A percentile compares a stretch with the other conserved stretches of the same genome.
These are phyloP conservation scores for Lucinisca nassula DNA, from an alignment of 2,888 invertebrate species.

Conservation along the genomic window DNA sequence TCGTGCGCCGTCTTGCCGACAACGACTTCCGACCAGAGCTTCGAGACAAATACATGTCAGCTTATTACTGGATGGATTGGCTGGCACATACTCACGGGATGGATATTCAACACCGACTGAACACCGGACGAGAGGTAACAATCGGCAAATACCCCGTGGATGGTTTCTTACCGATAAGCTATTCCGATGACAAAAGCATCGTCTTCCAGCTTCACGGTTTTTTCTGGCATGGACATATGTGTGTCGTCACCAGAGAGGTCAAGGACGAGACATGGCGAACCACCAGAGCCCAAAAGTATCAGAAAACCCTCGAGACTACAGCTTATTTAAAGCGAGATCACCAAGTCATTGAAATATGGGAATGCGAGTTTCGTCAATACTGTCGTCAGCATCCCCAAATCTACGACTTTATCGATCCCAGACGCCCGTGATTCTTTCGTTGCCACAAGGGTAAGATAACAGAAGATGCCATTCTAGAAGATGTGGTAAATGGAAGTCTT, in stretches of 20 bases:
- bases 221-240: constrained; percentile 41
- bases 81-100: constrained; percentile 26
- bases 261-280: constrained; percentile 33
- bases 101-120: constrained; percentile 43
- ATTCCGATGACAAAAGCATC: constrained; percentile 15
- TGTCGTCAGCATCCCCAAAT: background rate
- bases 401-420: background rate
- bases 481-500: background rate
- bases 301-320: background rate
- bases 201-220: constrained; percentile 46
- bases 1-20: constrained; percentile 39
- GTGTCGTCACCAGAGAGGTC: constrained; percentile 34
- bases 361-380: constrained; percentile 28
- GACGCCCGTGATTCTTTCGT: too few relatives aligned
- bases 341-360: constrained; percentile 26
- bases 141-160: constrained; percentile 36
- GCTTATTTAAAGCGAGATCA: background rate
- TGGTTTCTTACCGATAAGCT: constrained; percentile 21
- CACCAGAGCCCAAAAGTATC: background rate
- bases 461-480: background rate
- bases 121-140: constrained; percentile 34
- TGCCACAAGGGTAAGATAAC: too few relatives aligned
- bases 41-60: constrained; percentile 25
- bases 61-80: constrained; percentile 51
- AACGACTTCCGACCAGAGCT: constrained; percentile 49